phyloP scores from a whole-genome alignment of 2,797 vertebrate species.

The Pseudomugil gertrudae region DNA sequence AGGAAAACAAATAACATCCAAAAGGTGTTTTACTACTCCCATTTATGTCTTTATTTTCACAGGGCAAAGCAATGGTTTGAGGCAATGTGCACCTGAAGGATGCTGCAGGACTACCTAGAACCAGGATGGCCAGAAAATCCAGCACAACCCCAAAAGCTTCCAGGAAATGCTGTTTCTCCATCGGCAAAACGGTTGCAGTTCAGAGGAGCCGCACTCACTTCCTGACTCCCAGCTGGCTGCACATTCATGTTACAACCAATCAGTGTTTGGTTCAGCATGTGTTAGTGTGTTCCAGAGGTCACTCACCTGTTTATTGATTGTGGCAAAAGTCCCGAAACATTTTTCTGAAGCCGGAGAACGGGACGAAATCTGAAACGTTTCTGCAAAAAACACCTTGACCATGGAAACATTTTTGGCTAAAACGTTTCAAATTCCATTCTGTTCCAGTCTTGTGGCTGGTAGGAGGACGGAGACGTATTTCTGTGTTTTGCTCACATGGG shows the following conservation, averaged over 20 bases:
- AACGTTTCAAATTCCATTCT: conserved; percentile 89
- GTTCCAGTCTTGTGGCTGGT: conserved; percentile 75
- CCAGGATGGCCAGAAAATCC: conserved; percentile 15
- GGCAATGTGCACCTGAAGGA: conserved; percentile 12
- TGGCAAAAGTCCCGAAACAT: conserved; percentile 36
- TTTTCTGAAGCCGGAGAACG: conserved; percentile 81
- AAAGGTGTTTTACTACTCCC: neutral
- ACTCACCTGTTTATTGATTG: conserved; percentile 74
- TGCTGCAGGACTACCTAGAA: conserved; percentile 4
- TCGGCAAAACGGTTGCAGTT: conserved; percentile 40
- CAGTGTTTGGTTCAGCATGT: conserved; percentile 29
- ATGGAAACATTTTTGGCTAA: conserved; percentile 88
- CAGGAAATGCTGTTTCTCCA: conserved; percentile 48
- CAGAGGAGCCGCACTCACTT: conserved; percentile 12
- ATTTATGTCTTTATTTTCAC: conserved; percentile 4
- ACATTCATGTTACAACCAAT: conserved; percentile 25
- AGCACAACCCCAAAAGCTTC: conserved; percentile 15
- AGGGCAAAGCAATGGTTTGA: conserved; percentile 17
- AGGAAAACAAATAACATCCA: neutral
- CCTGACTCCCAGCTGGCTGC: conserved; percentile 35
- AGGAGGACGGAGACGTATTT: conserved; percentile 21
- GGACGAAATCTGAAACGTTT: conserved; percentile 89
- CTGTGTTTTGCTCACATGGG: conserved; percentile 31
- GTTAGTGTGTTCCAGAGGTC: conserved; percentile 48
- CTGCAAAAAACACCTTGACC: conserved; percentile 89